These are phyloP conservation scores for Drosophila tristis DNA, from an alignment of 1,140 invertebrate genomes.

Conservation along the genomic window DNA sequence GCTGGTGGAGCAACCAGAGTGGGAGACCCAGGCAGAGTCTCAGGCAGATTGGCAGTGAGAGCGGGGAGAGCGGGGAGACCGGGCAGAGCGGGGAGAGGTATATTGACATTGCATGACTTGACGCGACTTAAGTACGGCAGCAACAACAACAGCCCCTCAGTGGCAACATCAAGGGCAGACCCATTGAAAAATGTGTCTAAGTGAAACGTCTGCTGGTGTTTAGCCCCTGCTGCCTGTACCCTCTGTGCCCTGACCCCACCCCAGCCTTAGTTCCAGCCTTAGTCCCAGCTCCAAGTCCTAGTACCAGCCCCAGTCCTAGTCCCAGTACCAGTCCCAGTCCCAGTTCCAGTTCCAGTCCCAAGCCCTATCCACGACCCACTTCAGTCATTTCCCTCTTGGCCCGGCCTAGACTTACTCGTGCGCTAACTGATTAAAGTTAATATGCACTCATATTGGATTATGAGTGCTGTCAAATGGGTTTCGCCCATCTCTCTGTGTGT, in stretches of 20 bases:
- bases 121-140: conserved; percentile 56
- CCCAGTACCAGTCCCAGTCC: neutral
- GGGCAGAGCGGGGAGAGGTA: neutral
- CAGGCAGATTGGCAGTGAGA: neutral
- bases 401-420: conserved; percentile 43
- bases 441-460: conserved; percentile 71
- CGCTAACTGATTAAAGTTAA: conserved; percentile 79
- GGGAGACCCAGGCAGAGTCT: too few species aligned
- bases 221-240: neutral
- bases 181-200: conserved; percentile 71
- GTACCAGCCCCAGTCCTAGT: neutral
- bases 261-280: too few species aligned
- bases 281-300: neutral
- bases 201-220: conserved; percentile 62
- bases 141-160: neutral
- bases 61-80: neutral
- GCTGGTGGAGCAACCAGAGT: too few species aligned
- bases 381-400: too few species aligned
- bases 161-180: conserved; percentile 6
- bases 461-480: conserved; percentile 61
- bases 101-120: conserved; percentile 64
- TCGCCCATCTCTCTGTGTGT: neutral
- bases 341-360: neutral
- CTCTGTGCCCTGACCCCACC: too few species aligned
- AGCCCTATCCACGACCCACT: neutral